Base-by-base conservation (phyloP, 2,113 vertebrate genomes). In the Cheirogaleus medius region DNA sequence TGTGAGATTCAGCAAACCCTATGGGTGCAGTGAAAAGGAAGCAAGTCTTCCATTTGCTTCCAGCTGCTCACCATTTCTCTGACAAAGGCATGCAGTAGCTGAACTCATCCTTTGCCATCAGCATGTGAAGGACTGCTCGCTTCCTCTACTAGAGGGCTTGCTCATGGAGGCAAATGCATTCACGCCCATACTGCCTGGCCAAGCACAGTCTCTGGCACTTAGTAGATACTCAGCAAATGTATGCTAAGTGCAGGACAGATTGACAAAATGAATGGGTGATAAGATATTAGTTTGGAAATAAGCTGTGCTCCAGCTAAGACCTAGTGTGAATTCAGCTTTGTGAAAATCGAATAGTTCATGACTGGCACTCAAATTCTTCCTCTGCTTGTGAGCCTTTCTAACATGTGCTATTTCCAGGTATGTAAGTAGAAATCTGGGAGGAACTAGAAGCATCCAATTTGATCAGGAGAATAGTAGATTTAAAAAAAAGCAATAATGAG, bases 381-480 rank as follows among this genome's bases (percentile, higher is more conserved):
- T 89, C 34, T 54, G 66, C 20, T 64, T 58, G 9, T 27, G 47
- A 18, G 29, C 56, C 88, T 96, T 88, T 85, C 74, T 90, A 78
- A 58, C 56, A 78, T 0, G 7, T 60, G 76, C 52, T 93, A 77
- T 85, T 95, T 47, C 44, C 68, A 86, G 78, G 88, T 89, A 69
- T 37, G 25, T 32, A 84, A 64, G 94, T 87, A 95, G 69, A 95
- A 83, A 84, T 83, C 58, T 80, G 87, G 87, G 90, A 94, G 87
- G 69, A 52, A 66, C 68, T 56, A 80, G 83, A 83, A 77, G 49
- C 39, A 90, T 87, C 49, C 64, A 21, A 89, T 89, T 74, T 64
- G 32, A 93, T 91, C 68, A 92, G 68, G 78, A 95, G 52, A n/a
- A 64, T 60, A 84, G 91, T 32, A 81, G 56, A n/a, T 78, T 58